These are phyloP conservation scores for Echiichthys vipera DNA, from an alignment of 2,797 vertebrate genomes.

Conservation along the genomic window DNA sequence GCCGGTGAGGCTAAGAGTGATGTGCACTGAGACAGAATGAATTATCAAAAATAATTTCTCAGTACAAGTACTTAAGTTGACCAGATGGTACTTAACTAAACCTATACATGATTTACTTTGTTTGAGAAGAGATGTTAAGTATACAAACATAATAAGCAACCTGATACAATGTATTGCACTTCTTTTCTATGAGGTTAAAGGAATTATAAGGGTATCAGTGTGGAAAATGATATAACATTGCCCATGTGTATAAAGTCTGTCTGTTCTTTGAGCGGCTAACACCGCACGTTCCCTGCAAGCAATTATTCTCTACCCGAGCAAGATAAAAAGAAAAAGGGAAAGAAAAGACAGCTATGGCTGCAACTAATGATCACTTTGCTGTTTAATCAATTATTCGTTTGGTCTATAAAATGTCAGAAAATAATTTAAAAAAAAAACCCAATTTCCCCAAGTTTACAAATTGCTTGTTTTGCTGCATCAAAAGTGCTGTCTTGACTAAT, in stretches of 20 bases:
- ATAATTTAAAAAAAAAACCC: no score
- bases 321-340: background rate
- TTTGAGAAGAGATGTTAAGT: background rate
- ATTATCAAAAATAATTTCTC: slow-evolving; percentile 68
- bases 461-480: background rate
- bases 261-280: background rate
- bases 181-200: background rate
- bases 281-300: no score
- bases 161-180: background rate
- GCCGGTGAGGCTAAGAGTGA: slow-evolving; percentile 33
- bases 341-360: background rate
- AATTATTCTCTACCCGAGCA: background rate
- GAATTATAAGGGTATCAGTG: background rate
- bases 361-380: background rate
- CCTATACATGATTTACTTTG: slow-evolving; percentile 14
- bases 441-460: background rate
- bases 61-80: slow-evolving; percentile 50
- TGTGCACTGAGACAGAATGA: slow-evolving; percentile 60
- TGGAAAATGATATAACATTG: background rate
- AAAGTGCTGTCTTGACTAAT: no score
- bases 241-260: background rate
- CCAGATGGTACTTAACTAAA: slow-evolving; percentile 45
- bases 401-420: background rate
- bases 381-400: background rate
- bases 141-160: background rate